Evolutionary conservation across 2,888 invertebrate species (phyloP), one percentile per base, ranked within the genome.

Genomic region (Acleris laterana): DNA sequence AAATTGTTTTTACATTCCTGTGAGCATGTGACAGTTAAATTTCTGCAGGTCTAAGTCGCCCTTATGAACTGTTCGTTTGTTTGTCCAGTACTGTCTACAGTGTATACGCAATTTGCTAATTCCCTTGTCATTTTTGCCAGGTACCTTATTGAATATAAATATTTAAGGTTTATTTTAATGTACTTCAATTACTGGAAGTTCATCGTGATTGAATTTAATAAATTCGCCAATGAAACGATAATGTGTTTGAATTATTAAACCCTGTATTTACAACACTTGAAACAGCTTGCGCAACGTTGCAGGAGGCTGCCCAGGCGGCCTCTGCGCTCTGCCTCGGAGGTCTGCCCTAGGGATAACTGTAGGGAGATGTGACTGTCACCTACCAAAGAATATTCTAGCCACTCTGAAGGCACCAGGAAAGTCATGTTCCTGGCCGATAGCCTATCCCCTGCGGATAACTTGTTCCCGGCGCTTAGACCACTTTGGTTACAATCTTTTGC

Each of bases 151-250:
- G 74, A 80, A 78, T 81, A 82, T 46, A 80, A 84, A 84, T 81
- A 77, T 87, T 87, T 84, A 86, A 68, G 61, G 61, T 64, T 86
- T 87, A 86, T 86, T 76, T 84, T 74, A 86, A 87, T 85, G 82
- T 88, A 89, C 87, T 90, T 90, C 90, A 85, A 88, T 87, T 87
- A 86, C 88, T 89, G 85, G 89, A 88, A 90, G 90, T 88, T 82
- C 72, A 83, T 83, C 85, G 90, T 87, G 88, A 92, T 90, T 90
- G 92, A 93, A 93, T 90, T 91, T 89, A 93, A 92, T 93, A 92
- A 93, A 93, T 92, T 93, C 92, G 83, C 89, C 83, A 87, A 85
- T 82, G 72, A 85, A 83, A 81, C 72, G 71, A 60, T 63, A 32
- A 19, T 52, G 58, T 71, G 80, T 90, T 88, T 90, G 78, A 85